A percentile compares a stretch with the other conserved stretches of the same genome.
These are phyloP conservation scores for Mythimna loreyi DNA, from an alignment of 2,888 invertebrate genomes.

Conservation along the genomic window DNA sequence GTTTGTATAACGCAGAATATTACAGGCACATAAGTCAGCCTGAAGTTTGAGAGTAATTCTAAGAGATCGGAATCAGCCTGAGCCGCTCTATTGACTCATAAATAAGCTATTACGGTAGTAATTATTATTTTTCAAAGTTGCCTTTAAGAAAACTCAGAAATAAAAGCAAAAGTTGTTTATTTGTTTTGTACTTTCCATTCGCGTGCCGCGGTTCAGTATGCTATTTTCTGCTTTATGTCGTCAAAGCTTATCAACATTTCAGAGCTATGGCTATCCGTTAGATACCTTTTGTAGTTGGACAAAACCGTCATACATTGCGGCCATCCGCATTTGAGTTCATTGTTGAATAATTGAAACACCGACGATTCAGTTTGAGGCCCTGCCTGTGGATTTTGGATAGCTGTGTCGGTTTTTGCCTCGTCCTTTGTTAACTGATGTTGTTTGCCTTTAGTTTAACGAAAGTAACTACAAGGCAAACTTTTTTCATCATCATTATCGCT, in stretches of 20 bases:
- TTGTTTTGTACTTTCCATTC: background rate
- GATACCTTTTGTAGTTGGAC: constrained; percentile 36
- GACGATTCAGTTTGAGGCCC: constrained; percentile 31
- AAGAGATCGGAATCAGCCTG: background rate
- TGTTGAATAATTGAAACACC: constrained; percentile 59
- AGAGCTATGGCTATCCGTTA: constrained; percentile 21
- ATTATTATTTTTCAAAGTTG: background rate
- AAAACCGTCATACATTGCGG: constrained; percentile 33
- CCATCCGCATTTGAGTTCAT: constrained; percentile 51
- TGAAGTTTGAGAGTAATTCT: background rate
- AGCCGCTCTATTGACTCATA: background rate
- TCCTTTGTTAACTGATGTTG: background rate
- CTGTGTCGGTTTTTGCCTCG: background rate
- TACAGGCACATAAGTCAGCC: background rate
- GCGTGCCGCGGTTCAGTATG: constrained; percentile 6
- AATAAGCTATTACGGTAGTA: background rate
- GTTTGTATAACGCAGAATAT: background rate
- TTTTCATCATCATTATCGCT: constrained; percentile 12
- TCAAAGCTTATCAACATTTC: constrained; percentile 37
- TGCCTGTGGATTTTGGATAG: constrained; percentile 19
- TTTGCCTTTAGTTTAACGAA: background rate
- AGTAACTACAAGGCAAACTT: background rate
- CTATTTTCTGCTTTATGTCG: background rate
- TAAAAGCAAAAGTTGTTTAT: background rate
- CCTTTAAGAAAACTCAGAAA: background rate